phyloP scores from a whole-genome alignment of 2,797 vertebrate genomes.

The Tamandua tetradactyla region DNA sequence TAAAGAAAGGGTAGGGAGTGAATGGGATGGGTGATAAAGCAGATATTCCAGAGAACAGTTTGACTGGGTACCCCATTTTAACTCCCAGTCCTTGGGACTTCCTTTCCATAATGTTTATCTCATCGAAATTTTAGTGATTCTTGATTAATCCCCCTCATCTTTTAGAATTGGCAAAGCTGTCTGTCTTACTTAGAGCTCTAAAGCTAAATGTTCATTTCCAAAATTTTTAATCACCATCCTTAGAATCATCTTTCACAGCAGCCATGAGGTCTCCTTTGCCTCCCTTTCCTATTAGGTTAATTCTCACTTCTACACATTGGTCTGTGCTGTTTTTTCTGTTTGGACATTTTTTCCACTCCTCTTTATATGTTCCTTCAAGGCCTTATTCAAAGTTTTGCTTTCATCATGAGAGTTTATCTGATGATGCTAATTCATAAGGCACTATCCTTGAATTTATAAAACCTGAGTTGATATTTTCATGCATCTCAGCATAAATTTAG shows the following conservation, averaged over 20 bases:
- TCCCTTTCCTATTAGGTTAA: neutral
- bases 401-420: neutral
- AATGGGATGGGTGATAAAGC: rapidly evolving
- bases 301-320: neutral
- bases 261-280: rapidly evolving
- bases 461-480: neutral
- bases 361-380: neutral
- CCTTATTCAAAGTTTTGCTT: neutral
- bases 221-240: neutral
- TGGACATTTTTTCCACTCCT: neutral
- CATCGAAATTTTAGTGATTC: neutral
- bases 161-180: neutral
- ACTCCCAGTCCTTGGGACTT: neutral
- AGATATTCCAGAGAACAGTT: neutral
- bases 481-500: neutral
- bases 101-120: neutral
- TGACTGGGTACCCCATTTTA: neutral
- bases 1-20: neutral
- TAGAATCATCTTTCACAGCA: rapidly evolving
- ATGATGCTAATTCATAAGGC: neutral
- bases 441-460: neutral
- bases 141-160: neutral
- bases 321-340: neutral
- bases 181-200: neutral
- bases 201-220: neutral